phyloP scores from a whole-genome alignment of 2,888 invertebrate species.

The Rosalia funebris region DNA sequence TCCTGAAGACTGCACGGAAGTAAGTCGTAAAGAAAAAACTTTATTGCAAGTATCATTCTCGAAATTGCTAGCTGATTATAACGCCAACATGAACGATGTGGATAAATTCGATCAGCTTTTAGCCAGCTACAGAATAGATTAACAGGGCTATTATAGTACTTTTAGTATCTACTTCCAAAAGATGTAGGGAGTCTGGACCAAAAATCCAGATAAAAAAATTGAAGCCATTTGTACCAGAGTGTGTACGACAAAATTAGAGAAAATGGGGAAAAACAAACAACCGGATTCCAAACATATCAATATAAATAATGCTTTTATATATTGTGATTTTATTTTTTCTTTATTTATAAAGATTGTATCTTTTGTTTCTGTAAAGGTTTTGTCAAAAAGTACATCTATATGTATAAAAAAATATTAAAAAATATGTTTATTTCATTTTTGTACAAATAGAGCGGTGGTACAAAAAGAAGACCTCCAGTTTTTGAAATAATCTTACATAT shows the following conservation, averaged over 20 bases:
- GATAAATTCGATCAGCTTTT: too few relatives aligned
- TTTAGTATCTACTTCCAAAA: background rate
- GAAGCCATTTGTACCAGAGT: conserved; percentile 1
- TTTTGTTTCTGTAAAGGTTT: too few relatives aligned
- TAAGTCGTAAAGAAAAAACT: too few relatives aligned
- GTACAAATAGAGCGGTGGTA: background rate
- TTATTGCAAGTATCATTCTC: too few relatives aligned
- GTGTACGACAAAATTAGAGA: background rate
- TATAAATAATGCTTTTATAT: background rate
- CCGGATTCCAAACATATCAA: background rate
- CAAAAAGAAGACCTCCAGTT: background rate
- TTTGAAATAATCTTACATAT: background rate
- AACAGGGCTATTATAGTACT: too few relatives aligned
- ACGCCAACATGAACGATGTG: too few relatives aligned
- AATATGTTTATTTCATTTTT: background rate
- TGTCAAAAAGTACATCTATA: too few relatives aligned
- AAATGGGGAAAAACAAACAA: conserved; percentile 21
- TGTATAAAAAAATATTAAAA: background rate
- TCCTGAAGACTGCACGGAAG: too few relatives aligned
- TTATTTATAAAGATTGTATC: background rate
- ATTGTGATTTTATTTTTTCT: background rate
- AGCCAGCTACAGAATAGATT: too few relatives aligned
- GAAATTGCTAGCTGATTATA: too few relatives aligned
- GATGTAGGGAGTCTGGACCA: background rate
- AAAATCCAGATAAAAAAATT: background rate